Base-by-base conservation (phyloP, 2,113 vertebrate genomes). In the Circaetus gallicus region DNA sequence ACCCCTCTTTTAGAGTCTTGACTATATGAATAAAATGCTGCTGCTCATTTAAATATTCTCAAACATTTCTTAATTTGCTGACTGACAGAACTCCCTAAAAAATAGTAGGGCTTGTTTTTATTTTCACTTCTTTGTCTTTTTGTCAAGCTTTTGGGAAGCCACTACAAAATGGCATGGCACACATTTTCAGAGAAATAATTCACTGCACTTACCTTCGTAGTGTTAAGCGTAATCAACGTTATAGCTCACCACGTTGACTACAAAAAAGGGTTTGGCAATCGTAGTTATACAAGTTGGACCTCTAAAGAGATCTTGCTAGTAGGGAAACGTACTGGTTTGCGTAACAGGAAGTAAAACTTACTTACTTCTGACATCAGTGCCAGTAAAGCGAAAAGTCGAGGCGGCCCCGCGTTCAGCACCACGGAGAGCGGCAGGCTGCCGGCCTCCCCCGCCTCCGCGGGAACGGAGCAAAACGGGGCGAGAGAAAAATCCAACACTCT, bases 361-460 rank as follows among this genome's bases (percentile, higher is more conserved):
- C 1, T 52, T 25, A 32, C 22, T 62, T 67, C 7, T 36, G n/a
- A 50, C 45, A 32, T 3, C 40, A 31, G 34, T 0, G 56, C 13
- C 36, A 28, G 24, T 1, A 15, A 81, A 28, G 40, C 8, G 0
- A n/a, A 38, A 11, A 0, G 0, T 3, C 2, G 28, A 21, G 20
- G 43, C 7, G 5, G 59, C 11, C 9, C 10, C 4, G 0, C 7
- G 4, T 5, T 17, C 4, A 8, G 81, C 53, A 70, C 82, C 58
- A 29, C 3, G 31, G 36, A 17, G 43, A 63, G 49, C 61, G 55
- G 11, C 43, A 1, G 0, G 10, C 9, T 15, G 13, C 3, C 10
- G 2, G 16, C 21, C 7, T 5, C 21, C 36, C 28, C 43, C 0
- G 1, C 15, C 43, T 3, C 32, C 1, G 1, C 25, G 4, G 42